Percentiles rank a stretch among this genome's conserved stretches.
Conservation (phyloP, 2,888 invertebrate species). For the Noctua janthe region DNA sequence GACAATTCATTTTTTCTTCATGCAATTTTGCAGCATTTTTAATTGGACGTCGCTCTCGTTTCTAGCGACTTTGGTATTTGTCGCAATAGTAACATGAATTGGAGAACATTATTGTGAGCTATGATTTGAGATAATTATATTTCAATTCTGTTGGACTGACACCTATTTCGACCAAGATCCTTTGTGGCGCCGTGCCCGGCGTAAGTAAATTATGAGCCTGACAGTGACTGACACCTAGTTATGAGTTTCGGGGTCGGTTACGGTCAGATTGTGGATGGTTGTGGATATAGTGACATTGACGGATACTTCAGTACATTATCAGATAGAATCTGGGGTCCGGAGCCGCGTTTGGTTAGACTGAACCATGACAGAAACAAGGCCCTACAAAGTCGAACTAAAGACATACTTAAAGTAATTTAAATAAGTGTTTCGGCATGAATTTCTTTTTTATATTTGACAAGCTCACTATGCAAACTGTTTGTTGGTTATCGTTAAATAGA, state of each 20-base stretch:
- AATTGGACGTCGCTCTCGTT: background rate
- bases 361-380: background rate
- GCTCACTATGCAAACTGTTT: background rate
- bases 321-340: background rate
- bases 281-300: background rate
- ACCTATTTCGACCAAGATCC: background rate
- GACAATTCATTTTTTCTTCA: background rate
- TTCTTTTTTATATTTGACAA: background rate
- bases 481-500: slow-evolving; percentile 16
- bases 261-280: background rate
- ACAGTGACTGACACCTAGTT: background rate
- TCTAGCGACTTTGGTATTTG: background rate
- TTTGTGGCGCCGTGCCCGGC: background rate
- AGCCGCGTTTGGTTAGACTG: background rate
- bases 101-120: too few species aligned
- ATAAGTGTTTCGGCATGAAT: background rate
- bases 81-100: background rate
- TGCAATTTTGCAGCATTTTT: background rate
- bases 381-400: background rate
- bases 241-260: background rate
- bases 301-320: background rate
- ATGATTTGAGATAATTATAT: too few species aligned
- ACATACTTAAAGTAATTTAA: background rate
- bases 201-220: background rate
- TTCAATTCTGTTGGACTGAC: too few species aligned